Evolutionary conservation across 2,113 vertebrate species (phyloP).

Genomic region (Camarhynchus parvulus): DNA sequence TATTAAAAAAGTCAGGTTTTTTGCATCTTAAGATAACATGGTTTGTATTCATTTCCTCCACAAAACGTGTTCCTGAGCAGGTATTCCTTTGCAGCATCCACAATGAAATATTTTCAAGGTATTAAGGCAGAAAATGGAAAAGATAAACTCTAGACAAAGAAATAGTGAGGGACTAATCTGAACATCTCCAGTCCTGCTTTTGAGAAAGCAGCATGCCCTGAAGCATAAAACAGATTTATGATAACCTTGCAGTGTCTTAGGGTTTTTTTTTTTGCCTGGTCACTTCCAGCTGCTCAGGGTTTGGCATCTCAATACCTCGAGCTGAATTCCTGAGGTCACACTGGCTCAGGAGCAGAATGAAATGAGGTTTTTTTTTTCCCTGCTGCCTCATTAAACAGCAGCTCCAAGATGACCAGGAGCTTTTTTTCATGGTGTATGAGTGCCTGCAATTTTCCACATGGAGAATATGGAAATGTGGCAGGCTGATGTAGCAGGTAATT

Average conservation of each 20-base stretch:
- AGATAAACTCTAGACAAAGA: background rate
- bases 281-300: background rate
- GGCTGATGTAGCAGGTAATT: background rate
- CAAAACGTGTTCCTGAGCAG: background rate
- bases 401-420: background rate
- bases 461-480: background rate
- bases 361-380: background rate
- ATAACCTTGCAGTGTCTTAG: background rate
- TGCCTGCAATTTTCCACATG: accelerated
- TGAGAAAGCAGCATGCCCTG: background rate
- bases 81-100: background rate
- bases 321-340: background rate
- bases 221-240: background rate
- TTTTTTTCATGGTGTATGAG: accelerated
- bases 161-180: background rate
- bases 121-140: background rate
- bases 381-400: background rate
- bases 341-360: accelerated
- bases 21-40: background rate
- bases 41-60: background rate
- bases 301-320: background rate
- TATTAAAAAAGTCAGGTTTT: background rate
- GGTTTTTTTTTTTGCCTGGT: background rate
- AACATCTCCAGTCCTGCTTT: background rate
- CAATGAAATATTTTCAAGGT: background rate